Base-by-base conservation (phyloP, 2,797 vertebrate genomes). In the Xiphorhynchus erythropygius region DNA sequence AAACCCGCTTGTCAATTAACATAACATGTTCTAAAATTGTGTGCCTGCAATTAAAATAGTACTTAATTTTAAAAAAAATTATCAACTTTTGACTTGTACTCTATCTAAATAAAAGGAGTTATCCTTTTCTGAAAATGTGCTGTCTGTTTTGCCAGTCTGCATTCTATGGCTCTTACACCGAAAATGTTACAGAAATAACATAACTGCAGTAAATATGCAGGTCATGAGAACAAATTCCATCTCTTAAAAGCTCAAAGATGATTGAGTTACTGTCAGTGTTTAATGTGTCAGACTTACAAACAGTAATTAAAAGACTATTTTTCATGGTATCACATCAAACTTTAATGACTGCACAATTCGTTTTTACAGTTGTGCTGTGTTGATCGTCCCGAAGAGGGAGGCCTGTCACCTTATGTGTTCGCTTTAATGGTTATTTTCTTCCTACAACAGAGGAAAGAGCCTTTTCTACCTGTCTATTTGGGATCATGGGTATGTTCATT, bases 361-460 rank as follows among this genome's bases (percentile, higher is more conserved):
- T 81, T 53, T 93, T 67, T 71, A 60, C 94, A 99, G 99, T 98
- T 99, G 82, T 99, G 99, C 96, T 98, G 98, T 87, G 95, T 99
- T 78, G 99, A 99, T 97, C 98, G 33, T 81, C 97, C 99, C 50
- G 99, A 99, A 76, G 99, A 99, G 97, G 99, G 99, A 46, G 99
- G 99, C 23, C 97, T 99, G 89, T 98, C 99, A 3, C 98, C 99
- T 1, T 99, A 99, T 2, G 98, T 98, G 59, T 98, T 99, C 39
- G 98, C 98, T 78, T 98, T 99, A 68, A 99, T 99, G 99, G 98
- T 98, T 62, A 97, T 99, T 96, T 99, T 98, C 98, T 99, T 99
- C 95, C 98, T 99, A 77, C 99, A 99, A 84, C 99, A 99, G 91
- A 98, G 99, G 95, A 99, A 97, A 91, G 98, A 99, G 57, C 97